These are phyloP conservation scores for Melospiza melodia DNA, from an alignment of 2,113 vertebrate species.

Conservation along the genomic window DNA sequence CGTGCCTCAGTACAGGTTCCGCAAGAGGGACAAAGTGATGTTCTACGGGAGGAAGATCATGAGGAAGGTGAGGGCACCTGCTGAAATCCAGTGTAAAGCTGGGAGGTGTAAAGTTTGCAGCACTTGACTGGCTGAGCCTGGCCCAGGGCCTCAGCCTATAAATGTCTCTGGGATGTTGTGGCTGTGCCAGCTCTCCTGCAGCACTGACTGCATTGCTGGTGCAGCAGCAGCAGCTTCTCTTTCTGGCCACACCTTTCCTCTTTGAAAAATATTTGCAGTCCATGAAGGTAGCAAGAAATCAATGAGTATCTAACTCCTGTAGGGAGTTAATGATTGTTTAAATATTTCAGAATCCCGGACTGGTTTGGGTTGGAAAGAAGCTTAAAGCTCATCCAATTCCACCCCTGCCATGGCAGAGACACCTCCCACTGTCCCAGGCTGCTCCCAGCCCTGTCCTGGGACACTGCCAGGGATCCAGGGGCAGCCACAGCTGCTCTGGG, in stretches of 20 bases:
- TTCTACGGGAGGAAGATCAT: constrained; percentile 95
- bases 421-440: neutral
- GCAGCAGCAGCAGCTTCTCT: neutral
- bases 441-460: neutral
- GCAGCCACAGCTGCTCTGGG: neutral
- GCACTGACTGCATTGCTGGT: neutral
- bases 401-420: neutral
- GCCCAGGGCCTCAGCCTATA: neutral
- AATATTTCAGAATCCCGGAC: neutral
- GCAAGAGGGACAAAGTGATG: constrained; percentile 93
- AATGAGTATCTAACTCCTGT: too few species aligned
- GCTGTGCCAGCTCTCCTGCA: neutral
- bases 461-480: neutral
- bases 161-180: neutral
- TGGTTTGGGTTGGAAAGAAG: neutral
- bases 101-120: neutral
- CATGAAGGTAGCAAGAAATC: too few species aligned
- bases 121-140: neutral
- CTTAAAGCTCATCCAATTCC: rapidly evolving
- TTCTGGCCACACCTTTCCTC: neutral
- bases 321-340: neutral
- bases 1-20: constrained; percentile 87
- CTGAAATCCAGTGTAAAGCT: neutral
- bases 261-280: neutral
- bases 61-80: constrained; percentile 81